Evolutionary conservation across 2,797 vertebrate species (phyloP), one percentile per base, ranked within the genome.

Genomic region (Ciconia nigra): DNA sequence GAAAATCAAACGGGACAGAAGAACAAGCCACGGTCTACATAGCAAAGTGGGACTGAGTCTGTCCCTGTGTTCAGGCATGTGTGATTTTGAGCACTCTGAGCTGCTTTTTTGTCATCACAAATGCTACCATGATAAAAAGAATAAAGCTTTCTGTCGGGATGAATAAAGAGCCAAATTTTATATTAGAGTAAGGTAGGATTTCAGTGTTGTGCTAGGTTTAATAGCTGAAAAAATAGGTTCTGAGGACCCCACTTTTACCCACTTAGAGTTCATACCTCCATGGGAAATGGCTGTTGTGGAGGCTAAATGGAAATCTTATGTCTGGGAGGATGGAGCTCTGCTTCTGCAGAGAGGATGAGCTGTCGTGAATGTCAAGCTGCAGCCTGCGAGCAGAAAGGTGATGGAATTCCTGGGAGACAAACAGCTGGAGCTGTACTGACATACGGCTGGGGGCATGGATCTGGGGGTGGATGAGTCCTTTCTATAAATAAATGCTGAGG

Each of bases 401-500:
- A 76, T 69, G 0, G 5, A 57, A 83, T 81, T 89, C 84, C 87
- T 78, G 76, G 65, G 91, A 84, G 86, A 87, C 62, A 70, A 90
- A 89, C 72, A 86, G 72, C 84, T 94, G 86, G 83, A 92, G 52
- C 69, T 29, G 69, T 29, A 17, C 84, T 87, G 90, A 37, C 71
- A 76, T 33, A 42, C 1, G 1, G 51, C 77, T 82, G 35, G 42
- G 83, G 87, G 42, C 89, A 83, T 0, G 0, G 73, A 79, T 79
- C 47, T 47, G 54, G 85, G 77, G 70, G 59, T 89, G 88, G 71
- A 65, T 28, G 72, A 85, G 67, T 35, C 51, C 65, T 39, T 70
- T 69, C 93, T 76, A 89, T 93, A 90, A 94, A 94, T 96, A 88
- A 89, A 88, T 95, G 82, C 69, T 92, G 52, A 96, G 42, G 72